phyloP scores from a whole-genome alignment of 2,888 invertebrate genomes.

The Ophioninae sp. region DNA sequence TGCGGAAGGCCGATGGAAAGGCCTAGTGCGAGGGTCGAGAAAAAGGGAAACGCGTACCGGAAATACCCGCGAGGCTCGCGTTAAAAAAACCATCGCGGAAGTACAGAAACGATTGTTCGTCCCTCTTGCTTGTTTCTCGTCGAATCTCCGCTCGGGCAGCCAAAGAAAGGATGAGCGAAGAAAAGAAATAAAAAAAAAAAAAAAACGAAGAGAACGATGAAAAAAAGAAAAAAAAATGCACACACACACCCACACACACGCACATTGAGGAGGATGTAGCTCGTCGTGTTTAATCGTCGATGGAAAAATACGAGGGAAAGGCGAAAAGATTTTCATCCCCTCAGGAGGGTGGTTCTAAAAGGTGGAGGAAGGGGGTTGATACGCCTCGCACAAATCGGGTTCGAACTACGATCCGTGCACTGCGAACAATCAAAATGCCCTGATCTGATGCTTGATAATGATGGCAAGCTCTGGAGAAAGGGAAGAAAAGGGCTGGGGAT shows the following conservation, averaged over 20 bases:
- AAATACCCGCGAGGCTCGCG: constrained; percentile 65
- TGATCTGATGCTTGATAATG: constrained; percentile 23
- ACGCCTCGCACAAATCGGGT: constrained; percentile 33
- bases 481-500: not conserved
- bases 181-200: not conserved
- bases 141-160: constrained; percentile 1
- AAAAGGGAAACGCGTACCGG: constrained; percentile 37
- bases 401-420: constrained; percentile 35
- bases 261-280: constrained; percentile 43
- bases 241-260: too few relatives aligned
- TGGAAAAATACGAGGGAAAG: constrained; percentile 43
- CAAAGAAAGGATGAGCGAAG: not conserved
- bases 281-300: constrained; percentile 52
- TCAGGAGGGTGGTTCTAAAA: constrained; percentile 6
- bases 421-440: constrained; percentile 20
- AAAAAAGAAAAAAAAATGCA: not conserved
- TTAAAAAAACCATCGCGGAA: constrained; percentile 58
- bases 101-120: constrained; percentile 69
- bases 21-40: constrained; percentile 36
- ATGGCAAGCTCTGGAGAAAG: constrained; percentile 1
- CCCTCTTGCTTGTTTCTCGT: constrained; percentile 20
- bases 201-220: not conserved
- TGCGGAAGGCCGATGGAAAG: constrained; percentile 66
- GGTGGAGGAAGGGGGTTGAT: not conserved
- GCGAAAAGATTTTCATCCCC: constrained; percentile 36